Evolutionary conservation across 1,140 invertebrate genomes (phyloP).

Genomic region (Bombus turneri): DNA sequence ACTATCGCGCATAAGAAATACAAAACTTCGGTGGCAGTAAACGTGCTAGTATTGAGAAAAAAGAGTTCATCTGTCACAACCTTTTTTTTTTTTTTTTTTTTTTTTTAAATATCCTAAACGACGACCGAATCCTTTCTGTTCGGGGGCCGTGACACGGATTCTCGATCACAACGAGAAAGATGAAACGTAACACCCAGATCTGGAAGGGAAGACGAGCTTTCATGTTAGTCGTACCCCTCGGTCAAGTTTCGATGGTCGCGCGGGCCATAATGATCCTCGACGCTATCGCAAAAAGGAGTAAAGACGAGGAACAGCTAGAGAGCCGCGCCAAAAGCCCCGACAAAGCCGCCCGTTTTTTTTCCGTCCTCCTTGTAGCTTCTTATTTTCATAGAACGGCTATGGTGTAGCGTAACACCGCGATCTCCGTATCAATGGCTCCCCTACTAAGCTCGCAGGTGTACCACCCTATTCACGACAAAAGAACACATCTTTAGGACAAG

Average conservation of each 20-base stretch:
- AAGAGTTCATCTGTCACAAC: not conserved
- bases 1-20: too few species aligned
- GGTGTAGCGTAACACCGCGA: slow-evolving; percentile 79
- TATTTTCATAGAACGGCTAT: slow-evolving; percentile 74
- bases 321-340: slow-evolving; percentile 27
- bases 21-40: too few species aligned
- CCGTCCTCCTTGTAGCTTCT: slow-evolving; percentile 58
- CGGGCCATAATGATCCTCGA: slow-evolving; percentile 33
- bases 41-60: too few species aligned
- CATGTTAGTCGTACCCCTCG: slow-evolving; percentile 14
- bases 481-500: slow-evolving; percentile 76
- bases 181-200: slow-evolving; percentile 8
- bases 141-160: not conserved
- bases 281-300: slow-evolving; percentile 34
- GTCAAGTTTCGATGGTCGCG: slow-evolving; percentile 34
- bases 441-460: slow-evolving; percentile 80
- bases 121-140: not conserved
- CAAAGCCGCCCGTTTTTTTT: slow-evolving; percentile 61
- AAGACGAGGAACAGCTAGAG: not conserved
- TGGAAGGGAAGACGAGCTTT: slow-evolving; percentile 10
- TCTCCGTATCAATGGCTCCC: slow-evolving; percentile 80
- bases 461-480: slow-evolving; percentile 75
- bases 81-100: not conserved
- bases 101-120: not conserved
- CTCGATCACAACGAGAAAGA: not conserved